Base-by-base conservation (phyloP, 2,888 invertebrate genomes). In the Ferrisia virgata region DNA sequence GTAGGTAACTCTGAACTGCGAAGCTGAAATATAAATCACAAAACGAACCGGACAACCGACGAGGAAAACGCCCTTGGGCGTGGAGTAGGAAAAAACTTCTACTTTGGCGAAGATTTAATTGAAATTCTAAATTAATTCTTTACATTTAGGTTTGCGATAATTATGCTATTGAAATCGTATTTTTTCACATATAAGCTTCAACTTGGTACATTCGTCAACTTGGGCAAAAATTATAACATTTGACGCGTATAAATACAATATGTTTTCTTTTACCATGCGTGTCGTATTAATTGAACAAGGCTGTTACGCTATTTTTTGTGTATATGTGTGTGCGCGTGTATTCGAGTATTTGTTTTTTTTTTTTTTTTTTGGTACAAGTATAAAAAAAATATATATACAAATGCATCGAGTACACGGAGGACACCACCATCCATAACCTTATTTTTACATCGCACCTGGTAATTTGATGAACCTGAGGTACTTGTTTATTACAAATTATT, bases 271-370 rank as follows among this genome's bases (percentile, higher is more conserved):
- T 18, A 53, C 72, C 72, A 76, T 18, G 72, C 72, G 72, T 76
- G 72, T 36, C 72, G 22, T 36, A 76, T 76, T 76, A 76, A 76
- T 76, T 76, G 72, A 76, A 36, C 72, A 36, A 76, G 72, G 72
- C 36, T 76, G 72, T 76, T 76, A 76, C 72, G 72, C 36, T 33
- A 31, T 69, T 28, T 33, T 69, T 69, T 28, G 2, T 25, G n/a
- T 18, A 53, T 53, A 5, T n/a, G n/a, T n/a, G n/a, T n/a, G n/a
- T n/a, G n/a, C n/a, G n/a, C n/a, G n/a, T n/a, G n/a, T n/a, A n/a
- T 43, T 11, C 43, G 43, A 53, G 9, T 11, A 43, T n/a, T 15
- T n/a, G n/a, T 43, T 3, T 47, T 47, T 47, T 18, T 11, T n/a
- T n/a, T 15, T n/a, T 4, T 43, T 3, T 47, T 47, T 47, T 18